A percentile compares a stretch with the other conserved stretches of the same genome.
phyloP scores from a whole-genome alignment of 2,888 invertebrate genomes.

The Cheilosia pagana region DNA sequence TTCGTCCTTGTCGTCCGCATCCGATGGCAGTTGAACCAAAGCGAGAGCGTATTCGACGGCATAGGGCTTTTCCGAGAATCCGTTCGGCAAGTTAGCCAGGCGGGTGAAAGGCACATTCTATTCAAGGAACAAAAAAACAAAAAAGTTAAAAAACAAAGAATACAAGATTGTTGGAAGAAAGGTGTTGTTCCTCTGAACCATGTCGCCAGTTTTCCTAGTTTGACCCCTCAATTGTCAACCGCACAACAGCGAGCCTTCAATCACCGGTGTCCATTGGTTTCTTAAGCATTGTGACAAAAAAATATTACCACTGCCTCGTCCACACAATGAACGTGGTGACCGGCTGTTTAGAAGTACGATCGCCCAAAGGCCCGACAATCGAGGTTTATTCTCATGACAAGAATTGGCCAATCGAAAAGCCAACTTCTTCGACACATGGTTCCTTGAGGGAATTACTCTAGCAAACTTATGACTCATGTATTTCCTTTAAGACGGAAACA shows the following conservation, averaged over 20 bases:
- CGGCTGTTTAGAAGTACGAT: constrained; percentile 22
- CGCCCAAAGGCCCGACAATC: constrained; percentile 71
- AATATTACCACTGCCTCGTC: constrained; percentile 78
- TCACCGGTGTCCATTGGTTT: constrained; percentile 31
- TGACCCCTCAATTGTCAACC: constrained; percentile 78
- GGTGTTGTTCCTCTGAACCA: constrained; percentile 50
- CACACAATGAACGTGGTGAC: constrained; percentile 19
- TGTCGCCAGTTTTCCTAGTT: constrained; percentile 61
- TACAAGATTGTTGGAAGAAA: neutral
- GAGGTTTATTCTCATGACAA: constrained; percentile 78
- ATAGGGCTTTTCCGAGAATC: constrained; percentile 90
- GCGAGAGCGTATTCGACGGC: constrained; percentile 95
- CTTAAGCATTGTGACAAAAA: constrained; percentile 77
- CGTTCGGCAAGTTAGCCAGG: constrained; percentile 92
- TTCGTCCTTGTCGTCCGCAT: constrained; percentile 92
- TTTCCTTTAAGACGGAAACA: constrained; percentile 83
- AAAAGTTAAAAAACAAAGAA: constrained; percentile 5
- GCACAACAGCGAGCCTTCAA: constrained; percentile 56
- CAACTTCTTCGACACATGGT: constrained; percentile 35
- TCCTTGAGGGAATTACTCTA: constrained; percentile 72
- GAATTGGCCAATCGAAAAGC: constrained; percentile 74
- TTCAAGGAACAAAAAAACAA: constrained; percentile 53
- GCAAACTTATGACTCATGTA: constrained; percentile 84
- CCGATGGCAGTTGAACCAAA: constrained; percentile 92
- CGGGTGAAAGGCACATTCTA: constrained; percentile 87